phyloP scores from a whole-genome alignment of 2,888 invertebrate species.

The Nemotelus nigrinus region DNA sequence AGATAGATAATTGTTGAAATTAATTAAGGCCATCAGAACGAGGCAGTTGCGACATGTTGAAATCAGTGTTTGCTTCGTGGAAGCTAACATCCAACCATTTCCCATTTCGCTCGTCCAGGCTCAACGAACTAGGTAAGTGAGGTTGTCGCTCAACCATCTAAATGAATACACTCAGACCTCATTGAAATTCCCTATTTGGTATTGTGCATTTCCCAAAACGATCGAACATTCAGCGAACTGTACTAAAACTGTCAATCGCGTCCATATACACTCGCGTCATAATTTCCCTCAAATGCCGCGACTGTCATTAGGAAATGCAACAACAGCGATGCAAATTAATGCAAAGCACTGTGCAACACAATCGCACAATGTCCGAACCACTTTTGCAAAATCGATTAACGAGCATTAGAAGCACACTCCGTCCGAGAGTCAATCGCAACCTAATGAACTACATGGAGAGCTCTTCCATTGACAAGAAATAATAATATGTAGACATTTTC shows the following conservation, averaged over 20 bases:
- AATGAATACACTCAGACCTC: no score
- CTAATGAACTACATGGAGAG: constrained; percentile 40
- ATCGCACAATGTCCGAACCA: not conserved
- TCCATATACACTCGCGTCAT: no score
- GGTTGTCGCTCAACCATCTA: no score
- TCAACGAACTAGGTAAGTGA: no score
- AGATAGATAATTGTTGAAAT: not conserved
- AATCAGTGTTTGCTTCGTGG: not conserved
- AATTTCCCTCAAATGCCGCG: no score
- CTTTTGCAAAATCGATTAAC: not conserved
- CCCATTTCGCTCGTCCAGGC: no score
- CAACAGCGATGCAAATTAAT: no score
- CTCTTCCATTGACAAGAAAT: constrained; percentile 33
- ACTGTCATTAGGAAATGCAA: no score
- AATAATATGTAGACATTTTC: constrained; percentile 33
- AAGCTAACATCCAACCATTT: not conserved
- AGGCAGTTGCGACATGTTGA: not conserved
- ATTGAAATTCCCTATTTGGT: no score
- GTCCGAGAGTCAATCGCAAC: constrained; percentile 17
- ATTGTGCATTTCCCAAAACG: no score
- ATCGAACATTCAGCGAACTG: no score
- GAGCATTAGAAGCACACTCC: constrained; percentile 20
- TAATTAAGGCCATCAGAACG: constrained; percentile 27
- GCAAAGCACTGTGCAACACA: not conserved
- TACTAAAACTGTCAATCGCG: no score